Percentiles rank a stretch among this genome's conserved stretches.
Evolutionary conservation across 2,888 invertebrate genomes (phyloP).

Genomic region (Candidula unifasciata): DNA sequence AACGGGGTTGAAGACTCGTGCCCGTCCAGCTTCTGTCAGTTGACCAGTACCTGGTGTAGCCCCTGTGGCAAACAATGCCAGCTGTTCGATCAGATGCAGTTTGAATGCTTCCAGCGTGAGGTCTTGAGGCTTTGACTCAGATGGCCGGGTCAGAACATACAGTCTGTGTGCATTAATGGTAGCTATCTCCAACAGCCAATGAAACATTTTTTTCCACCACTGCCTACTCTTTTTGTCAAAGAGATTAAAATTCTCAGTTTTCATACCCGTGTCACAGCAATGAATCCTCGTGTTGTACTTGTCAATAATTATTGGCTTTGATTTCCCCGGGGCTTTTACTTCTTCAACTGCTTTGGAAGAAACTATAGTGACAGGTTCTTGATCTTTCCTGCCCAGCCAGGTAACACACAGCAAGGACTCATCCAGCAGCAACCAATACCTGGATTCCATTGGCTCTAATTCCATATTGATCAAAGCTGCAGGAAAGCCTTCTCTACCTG

Average conservation of each 20-base stretch:
- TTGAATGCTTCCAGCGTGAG: conserved; percentile 6
- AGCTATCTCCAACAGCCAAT: conserved; percentile 30
- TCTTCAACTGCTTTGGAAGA: neutral
- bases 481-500: neutral
- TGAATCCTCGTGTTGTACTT: conserved; percentile 4
- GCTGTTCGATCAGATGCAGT: conserved; percentile 19
- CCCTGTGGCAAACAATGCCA: neutral
- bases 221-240: conserved; percentile 11
- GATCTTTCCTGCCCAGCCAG: neutral
- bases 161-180: conserved; percentile 8
- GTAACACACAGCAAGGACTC: neutral
- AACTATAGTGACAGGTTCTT: neutral
- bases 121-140: neutral
- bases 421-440: neutral
- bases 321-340: neutral
- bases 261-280: neutral
- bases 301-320: neutral
- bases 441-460: neutral
- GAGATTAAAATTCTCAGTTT: conserved; percentile 18
- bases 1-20: conserved; percentile 17
- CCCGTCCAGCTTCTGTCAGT: neutral
- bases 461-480: neutral
- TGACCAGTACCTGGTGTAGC: neutral
- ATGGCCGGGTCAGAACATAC: conserved; percentile 22
- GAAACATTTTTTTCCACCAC: conserved; percentile 43